Evolutionary conservation across 1,140 invertebrate genomes (phyloP), one percentile per base, ranked within the genome.

Genomic region (Conus betulinus): DNA sequence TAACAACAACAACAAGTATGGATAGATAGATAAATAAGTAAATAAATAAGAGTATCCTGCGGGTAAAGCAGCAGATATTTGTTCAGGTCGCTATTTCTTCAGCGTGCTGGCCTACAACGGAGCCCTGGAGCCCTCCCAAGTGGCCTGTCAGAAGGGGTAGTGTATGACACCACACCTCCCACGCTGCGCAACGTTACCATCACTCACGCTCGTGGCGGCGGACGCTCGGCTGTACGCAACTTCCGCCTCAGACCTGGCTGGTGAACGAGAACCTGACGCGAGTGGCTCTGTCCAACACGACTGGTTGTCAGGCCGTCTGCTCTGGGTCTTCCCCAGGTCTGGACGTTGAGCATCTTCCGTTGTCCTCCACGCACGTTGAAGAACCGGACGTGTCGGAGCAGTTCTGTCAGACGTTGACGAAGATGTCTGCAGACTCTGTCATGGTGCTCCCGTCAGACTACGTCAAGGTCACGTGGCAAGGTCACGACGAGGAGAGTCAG

Each of bases 41-140:
- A 39, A 39, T 39, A 39, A 1, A 39, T 39, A 39, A 39, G 39
- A 39, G 39, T 1, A 39, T 39, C 39, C 39, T 39, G 39, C 39
- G 57, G n/a, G 15, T 11, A 60, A 60, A 60, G 57, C 8, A 60
- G 57, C 8, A 60, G 8, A 15, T 60, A 39, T 78, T 39, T 27
- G 0, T 39, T 10, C 84, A 85, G 84, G 84, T 76, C 84, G 90
- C 39, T 91, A 88, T 52, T 88, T 87, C 81, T 52, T 87, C 3
- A 85, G 90, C 15, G 87, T 93, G 27, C 76, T 93, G n/a, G 92
- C 92, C 7, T 92, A 87, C 83, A 93, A 93, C 78, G 88, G 90
- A 86, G 91, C 92, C 6, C 79, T 92, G 85, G 76, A 84, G 51
- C 90, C 91, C 2, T 93, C 92, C 20, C 51, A 85, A 27, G 85